These are phyloP conservation scores for Drosophila birchii DNA, from an alignment of 2,888 invertebrate species.

Conservation along the genomic window DNA sequence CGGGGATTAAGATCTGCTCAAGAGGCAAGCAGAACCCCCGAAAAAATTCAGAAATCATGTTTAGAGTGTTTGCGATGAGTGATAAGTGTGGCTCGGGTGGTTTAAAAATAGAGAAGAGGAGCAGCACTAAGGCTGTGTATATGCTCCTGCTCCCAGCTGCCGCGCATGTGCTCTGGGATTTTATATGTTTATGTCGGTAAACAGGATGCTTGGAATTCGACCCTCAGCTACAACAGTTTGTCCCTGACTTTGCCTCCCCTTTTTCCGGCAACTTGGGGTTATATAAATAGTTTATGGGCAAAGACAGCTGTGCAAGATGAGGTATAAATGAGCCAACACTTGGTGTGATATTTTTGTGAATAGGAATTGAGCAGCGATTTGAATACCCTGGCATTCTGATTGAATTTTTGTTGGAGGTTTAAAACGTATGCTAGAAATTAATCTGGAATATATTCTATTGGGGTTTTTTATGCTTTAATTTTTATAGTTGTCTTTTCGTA, in stretches of 20 bases:
- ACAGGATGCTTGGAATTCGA: constrained; percentile 57
- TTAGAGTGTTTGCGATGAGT: constrained; percentile 27
- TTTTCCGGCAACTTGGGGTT: neutral
- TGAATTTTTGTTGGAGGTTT: too few relatives aligned
- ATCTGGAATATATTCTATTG: neutral
- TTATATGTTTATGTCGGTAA: constrained; percentile 52
- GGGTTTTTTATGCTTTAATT: neutral
- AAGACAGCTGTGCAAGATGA: constrained; percentile 57
- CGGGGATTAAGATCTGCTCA: constrained; percentile 13
- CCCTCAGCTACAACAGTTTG: constrained; percentile 7
- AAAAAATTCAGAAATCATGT: constrained; percentile 9
- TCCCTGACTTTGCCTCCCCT: constrained; percentile 23
- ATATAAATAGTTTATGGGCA: constrained; percentile 62
- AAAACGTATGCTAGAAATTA: neutral
- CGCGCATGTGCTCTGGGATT: constrained; percentile 30
- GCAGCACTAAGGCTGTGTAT: neutral
- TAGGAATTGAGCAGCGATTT: neutral
- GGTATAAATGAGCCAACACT: constrained; percentile 8
- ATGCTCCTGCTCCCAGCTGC: constrained; percentile 25
- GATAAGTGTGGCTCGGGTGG: constrained; percentile 18
- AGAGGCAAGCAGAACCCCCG: neutral
- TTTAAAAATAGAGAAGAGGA: constrained; percentile 33
- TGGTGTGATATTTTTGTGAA: neutral
- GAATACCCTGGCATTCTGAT: neutral
- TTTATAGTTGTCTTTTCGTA: neutral